A percentile compares a stretch with the other conserved stretches of the same genome.
Conservation (phyloP, 2,797 vertebrate genomes). For the Gobio occitaniae region DNA sequence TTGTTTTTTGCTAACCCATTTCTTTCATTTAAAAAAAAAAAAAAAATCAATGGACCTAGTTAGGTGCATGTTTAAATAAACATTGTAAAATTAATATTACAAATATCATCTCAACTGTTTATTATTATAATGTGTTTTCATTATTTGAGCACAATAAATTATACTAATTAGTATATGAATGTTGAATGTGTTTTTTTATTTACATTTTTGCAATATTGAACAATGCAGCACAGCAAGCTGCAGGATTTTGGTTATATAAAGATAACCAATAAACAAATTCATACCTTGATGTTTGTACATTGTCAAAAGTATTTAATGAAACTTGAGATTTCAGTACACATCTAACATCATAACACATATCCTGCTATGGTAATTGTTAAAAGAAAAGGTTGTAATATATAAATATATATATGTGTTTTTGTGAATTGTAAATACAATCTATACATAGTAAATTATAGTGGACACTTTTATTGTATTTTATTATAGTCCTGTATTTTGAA, state of each 20-base stretch:
- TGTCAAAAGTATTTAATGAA: neutral
- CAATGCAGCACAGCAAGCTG: neutral
- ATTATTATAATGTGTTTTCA: conserved; percentile 22
- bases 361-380: neutral
- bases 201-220: neutral
- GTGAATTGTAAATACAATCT: neutral
- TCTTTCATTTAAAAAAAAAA: conserved; percentile 51
- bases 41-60: conserved; percentile 71
- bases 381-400: neutral
- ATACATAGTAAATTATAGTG: neutral
- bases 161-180: conserved; percentile 27
- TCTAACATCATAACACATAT: neutral
- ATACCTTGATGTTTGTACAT: conserved; percentile 3
- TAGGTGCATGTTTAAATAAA: conserved; percentile 84
- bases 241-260: conserved; percentile 18
- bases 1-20: neutral
- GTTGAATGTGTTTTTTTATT: neutral
- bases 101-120: conserved; percentile 29
- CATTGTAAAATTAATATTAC: conserved; percentile 68
- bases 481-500: conserved; percentile 30
- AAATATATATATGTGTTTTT: too few species aligned
- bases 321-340: neutral
- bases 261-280: conserved; percentile 29
- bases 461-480: neutral
- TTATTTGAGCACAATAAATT: conserved; percentile 35